Base-by-base conservation (phyloP, 1,140 invertebrate species). In the Varroa destructor region DNA sequence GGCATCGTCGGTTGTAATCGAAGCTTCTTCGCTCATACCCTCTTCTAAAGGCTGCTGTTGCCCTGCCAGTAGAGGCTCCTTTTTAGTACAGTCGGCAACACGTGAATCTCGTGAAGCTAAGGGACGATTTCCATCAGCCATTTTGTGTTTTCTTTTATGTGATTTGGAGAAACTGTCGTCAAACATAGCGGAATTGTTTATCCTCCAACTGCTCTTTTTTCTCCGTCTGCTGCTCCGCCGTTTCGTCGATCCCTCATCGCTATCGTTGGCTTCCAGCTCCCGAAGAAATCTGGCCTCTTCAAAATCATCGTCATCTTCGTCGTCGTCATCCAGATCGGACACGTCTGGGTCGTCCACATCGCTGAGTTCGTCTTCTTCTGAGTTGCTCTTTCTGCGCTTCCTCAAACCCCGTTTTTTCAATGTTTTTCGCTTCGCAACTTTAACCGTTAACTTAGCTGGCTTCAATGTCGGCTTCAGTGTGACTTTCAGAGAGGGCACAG, bases 361-460 rank as follows among this genome's bases (percentile, higher is more conserved):
- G 61, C 46, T 46, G 12, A 43, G 12, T 43, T 43, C 61, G 12
- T 67, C 61, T 43, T 67, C 61, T 67, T 67, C 61, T 37, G 61
- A 67, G 61, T 12, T 67, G 61, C 61, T 67, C 61, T 67, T 67
- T 67, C 46, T 67, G 61, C 61, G 61, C 46, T 67, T 67, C 46
- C 61, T 67, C 37, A 37, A 67, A 40, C 10, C 46, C 61, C 61
- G 61, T 40, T 67, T 67, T 37, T 67, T 67, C 12, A 46, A 37
- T 67, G 61, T 46, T 40, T 67, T 67, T 46, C 61, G 61, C 46
- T 67, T 67, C 12, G 61, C 40, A 14, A 3, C 46, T 8, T 8
- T 51, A 8, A 51, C 46, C 46, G 46, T 51, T 51, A 51, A 8
- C 46, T 51, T 51, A 51, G 46, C 46, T 51, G 46, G 3, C 46